Evolutionary conservation across 2,797 vertebrate genomes (phyloP).

Genomic region (Tokudaia tokunoshimensis): DNA sequence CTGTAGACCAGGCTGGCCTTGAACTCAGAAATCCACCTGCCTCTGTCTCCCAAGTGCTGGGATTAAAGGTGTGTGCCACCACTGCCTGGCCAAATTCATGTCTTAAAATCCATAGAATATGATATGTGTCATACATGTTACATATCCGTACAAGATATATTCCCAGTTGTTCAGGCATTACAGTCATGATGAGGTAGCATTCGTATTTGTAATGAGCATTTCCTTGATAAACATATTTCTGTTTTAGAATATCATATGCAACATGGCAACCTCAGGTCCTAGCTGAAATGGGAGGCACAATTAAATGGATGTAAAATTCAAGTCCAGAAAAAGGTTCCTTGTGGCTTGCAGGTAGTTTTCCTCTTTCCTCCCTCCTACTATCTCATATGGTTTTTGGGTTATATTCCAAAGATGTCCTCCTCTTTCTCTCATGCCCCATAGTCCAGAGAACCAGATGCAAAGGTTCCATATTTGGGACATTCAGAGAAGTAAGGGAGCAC

Average conservation of each 20-base stretch:
- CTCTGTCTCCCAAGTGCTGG: no score
- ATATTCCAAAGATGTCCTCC: not conserved
- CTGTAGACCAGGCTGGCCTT: no score
- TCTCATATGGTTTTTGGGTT: not conserved
- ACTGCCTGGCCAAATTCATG: not conserved
- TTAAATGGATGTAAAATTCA: conserved; percentile 26
- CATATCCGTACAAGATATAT: not conserved
- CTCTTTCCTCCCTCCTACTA: not conserved
- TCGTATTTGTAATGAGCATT: conserved; percentile 37
- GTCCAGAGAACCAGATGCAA: not conserved
- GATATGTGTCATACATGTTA: not conserved
- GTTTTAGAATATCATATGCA: not conserved
- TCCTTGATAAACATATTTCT: conserved; percentile 16
- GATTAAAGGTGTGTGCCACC: no score
- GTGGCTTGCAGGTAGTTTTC: not conserved
- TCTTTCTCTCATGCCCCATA: not conserved
- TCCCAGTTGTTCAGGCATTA: not conserved
- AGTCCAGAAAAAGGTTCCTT: not conserved
- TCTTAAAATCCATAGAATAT: conserved; percentile 46
- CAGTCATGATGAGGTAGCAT: not conserved
- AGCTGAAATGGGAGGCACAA: conserved; percentile 33
- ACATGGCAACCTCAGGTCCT: not conserved
- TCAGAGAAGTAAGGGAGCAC: not conserved
- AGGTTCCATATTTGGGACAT: not conserved
- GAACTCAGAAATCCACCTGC: no score